These are phyloP conservation scores for Paramuricea clavata DNA, from an alignment of 92 coral and sea anemone genomes.

Conservation along the genomic window DNA sequence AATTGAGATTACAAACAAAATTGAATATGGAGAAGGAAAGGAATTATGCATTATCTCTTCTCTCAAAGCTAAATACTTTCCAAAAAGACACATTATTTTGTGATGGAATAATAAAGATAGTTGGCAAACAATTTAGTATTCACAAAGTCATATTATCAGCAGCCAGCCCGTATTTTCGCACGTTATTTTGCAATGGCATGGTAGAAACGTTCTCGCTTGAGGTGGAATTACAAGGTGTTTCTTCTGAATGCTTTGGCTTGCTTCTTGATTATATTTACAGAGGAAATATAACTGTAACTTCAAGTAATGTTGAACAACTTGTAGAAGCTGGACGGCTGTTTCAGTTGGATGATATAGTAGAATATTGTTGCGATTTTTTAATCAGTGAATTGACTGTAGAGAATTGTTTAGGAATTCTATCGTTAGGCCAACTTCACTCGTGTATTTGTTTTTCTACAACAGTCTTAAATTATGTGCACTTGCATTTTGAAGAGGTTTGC, in stretches of 20 bases:
- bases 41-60: constrained; percentile 1
- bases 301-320: constrained; percentile 86
- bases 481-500: constrained; percentile 78
- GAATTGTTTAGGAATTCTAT: constrained; percentile 83
- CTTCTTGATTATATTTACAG: constrained; percentile 91
- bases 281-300: constrained; percentile 78
- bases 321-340: constrained; percentile 93
- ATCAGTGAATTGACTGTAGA: constrained; percentile 81
- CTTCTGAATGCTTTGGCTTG: constrained; percentile 69
- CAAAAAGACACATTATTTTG: constrained; percentile 77
- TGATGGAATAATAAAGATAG: constrained; percentile 80
- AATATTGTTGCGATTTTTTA: constrained; percentile 85
- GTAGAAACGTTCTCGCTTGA: constrained; percentile 74
- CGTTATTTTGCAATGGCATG: constrained; percentile 87
- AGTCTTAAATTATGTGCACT: constrained; percentile 76
- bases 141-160: constrained; percentile 84
- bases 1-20: too few relatives aligned
- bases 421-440: constrained; percentile 82
- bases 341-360: constrained; percentile 85
- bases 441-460: constrained; percentile 72
- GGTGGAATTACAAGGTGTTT: constrained; percentile 79
- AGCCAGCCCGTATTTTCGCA: constrained; percentile 85
- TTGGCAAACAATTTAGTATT: constrained; percentile 68
- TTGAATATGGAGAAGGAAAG: background rate
- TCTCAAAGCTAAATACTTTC: constrained; percentile 64